Evolutionary conservation across 2,888 invertebrate species (phyloP).

Genomic region (Tricholauxania praeusta): DNA sequence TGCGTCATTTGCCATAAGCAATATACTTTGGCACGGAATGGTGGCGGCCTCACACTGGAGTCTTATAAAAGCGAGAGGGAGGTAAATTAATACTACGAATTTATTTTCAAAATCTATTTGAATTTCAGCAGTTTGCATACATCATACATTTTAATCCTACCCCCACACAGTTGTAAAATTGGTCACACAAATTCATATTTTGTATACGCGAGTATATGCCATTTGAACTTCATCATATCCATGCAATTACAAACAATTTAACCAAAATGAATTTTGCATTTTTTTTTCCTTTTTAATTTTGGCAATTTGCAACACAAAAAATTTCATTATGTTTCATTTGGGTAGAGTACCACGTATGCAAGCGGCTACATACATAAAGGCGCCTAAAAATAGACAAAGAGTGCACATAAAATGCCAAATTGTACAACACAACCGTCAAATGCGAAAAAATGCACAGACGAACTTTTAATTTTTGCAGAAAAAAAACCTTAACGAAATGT

Average conservation of each 20-base stretch:
- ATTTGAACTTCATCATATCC: slow-evolving; percentile 29
- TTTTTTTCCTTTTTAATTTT: slow-evolving; percentile 46
- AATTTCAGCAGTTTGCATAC: no score
- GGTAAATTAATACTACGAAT: no score
- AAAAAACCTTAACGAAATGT: slow-evolving; percentile 29
- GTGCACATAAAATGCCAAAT: slow-evolving; percentile 27
- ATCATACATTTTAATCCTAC: no score
- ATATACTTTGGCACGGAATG: no score
- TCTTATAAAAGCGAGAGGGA: no score
- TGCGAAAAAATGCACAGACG: slow-evolving; percentile 43
- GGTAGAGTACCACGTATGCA: slow-evolving; percentile 17
- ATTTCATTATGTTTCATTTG: slow-evolving; percentile 48
- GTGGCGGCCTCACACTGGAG: no score
- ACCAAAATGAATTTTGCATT: slow-evolving; percentile 48
- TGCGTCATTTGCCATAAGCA: no score
- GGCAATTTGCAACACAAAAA: slow-evolving; percentile 46
- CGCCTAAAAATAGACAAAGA: slow-evolving; percentile 38
- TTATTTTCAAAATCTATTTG: no score
- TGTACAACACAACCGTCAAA: slow-evolving; percentile 27
- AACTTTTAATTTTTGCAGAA: slow-evolving; percentile 48
- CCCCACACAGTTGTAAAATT: no score
- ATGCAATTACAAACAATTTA: slow-evolving; percentile 52
- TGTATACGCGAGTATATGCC: background rate
- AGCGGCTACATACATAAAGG: slow-evolving; percentile 15
- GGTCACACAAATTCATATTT: background rate